phyloP scores from a whole-genome alignment of 2,888 invertebrate species.

The Andrena bicolor region DNA sequence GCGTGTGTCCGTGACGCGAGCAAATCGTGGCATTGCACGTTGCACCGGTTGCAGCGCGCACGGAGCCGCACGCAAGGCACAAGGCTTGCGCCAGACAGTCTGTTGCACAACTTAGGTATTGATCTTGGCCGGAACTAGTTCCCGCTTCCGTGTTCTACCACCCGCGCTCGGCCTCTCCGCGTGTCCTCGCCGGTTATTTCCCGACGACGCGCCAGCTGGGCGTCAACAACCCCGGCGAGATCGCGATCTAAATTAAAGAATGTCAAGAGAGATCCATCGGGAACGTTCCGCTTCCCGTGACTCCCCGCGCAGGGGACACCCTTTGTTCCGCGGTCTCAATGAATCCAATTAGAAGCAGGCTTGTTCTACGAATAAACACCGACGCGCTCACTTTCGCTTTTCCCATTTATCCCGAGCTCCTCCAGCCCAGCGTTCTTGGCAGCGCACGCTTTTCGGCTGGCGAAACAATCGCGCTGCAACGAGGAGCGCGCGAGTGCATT shows the following conservation, averaged over 20 bases:
- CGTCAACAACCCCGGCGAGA: not conserved
- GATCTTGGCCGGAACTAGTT: constrained; percentile 84
- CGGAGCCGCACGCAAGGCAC: constrained; percentile 66
- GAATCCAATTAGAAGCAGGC: not conserved
- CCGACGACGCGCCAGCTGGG: not conserved
- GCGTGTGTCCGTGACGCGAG: constrained; percentile 55
- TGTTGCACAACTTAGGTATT: constrained; percentile 83
- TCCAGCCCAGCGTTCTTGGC: not conserved
- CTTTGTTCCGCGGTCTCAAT: not conserved
- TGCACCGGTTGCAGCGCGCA: constrained; percentile 58
- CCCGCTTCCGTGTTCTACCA: constrained; percentile 79
- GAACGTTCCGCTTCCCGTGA: not conserved
- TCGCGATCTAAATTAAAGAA: not conserved
- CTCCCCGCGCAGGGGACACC: not conserved
- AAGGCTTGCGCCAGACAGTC: constrained; percentile 75
- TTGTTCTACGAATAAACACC: not conserved
- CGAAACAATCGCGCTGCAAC: constrained; percentile 50
- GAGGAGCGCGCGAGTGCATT: constrained; percentile 43
- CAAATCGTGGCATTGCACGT: constrained; percentile 70
- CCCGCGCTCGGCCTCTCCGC: constrained; percentile 32
- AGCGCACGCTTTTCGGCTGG: constrained; percentile 13
- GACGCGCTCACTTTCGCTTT: not conserved
- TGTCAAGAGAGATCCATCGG: not conserved
- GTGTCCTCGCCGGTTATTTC: not conserved
- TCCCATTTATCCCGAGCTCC: not conserved